Evolutionary conservation across 2,888 invertebrate species (phyloP), one percentile per base, ranked within the genome.

Genomic region (Drosophila phalerata): DNA sequence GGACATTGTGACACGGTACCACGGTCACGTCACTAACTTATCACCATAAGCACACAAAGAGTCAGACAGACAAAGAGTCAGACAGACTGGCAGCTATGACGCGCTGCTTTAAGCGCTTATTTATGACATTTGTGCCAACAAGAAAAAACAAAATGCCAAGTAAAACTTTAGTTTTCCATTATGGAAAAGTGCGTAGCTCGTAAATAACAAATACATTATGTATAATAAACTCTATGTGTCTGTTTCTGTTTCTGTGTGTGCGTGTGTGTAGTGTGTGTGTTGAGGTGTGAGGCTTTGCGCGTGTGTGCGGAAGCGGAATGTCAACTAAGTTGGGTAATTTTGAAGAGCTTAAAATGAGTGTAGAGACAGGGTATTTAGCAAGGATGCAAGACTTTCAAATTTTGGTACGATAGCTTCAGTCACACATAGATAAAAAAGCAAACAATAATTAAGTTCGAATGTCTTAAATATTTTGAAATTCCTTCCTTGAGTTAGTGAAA

Each of bases 181-280:
- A 68, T 69, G 67, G 57, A 64, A 72, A 69, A 68, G 77, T 79
- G 69, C 79, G 79, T 73, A 56, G 15, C 68, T 77, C 66, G 74
- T 74, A 69, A 77, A 70, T 69, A 81, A 70, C 77, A 79, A 58
- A 57, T 56, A 62, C 77, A 72, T 77, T 68, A 69, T 65, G 47
- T 53, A 49, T 60, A 71, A 76, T 60, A 58, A 76, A 58, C 64
- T 30, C 22, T 17, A 1, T 19, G 40, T 11, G 13, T 19, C 51
- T 43, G 55, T 34, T 15, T 45, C 11, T 32, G 37, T 30, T 17
- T 49, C 49, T 5, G 22, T 22, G 37, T 30, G 25, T 49, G 53
- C 3, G 22, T 22, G 47, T 37, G 19, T 17, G n/a, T 28, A n/a
- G 17, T 2, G 10, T 64, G 62, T 73, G 68, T 64, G 73, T 63